These are phyloP conservation scores for Tetragonisca angustula DNA, from an alignment of 2,888 invertebrate genomes.

Conservation along the genomic window DNA sequence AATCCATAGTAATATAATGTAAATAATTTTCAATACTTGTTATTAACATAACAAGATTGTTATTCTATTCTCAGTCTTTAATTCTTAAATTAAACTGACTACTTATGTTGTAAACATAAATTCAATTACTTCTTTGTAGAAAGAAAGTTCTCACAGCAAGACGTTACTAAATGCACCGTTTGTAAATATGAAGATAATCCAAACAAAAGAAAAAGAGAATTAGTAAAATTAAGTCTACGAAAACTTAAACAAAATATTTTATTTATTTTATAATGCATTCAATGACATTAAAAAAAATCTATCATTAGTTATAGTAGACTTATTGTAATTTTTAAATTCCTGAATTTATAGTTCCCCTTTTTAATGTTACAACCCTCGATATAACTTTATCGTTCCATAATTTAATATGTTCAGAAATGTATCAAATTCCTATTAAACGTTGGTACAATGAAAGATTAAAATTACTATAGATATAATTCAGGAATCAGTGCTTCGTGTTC, in stretches of 20 bases:
- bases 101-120: slow-evolving; percentile 14
- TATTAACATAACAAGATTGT: neutral
- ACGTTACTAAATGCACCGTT: slow-evolving; percentile 13
- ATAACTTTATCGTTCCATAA: neutral
- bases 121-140: neutral
- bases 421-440: neutral
- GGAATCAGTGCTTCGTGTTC: slow-evolving; percentile 70
- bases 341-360: slow-evolving; percentile 13
- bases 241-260: slow-evolving; percentile 31
- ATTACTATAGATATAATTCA: slow-evolving; percentile 46
- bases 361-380: neutral
- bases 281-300: slow-evolving; percentile 35
- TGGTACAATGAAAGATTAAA: neutral
- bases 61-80: neutral
- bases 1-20: neutral
- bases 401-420: neutral
- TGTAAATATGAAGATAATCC: slow-evolving; percentile 49
- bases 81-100: neutral
- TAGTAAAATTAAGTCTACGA: slow-evolving; percentile 23
- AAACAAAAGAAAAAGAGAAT: slow-evolving; percentile 5
- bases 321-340: slow-evolving; percentile 33
- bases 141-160: neutral
- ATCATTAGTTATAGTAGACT: slow-evolving; percentile 24
- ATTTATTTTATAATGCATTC: slow-evolving; percentile 53
- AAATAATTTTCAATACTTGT: slow-evolving; percentile 26